Evolutionary conservation across 2,888 invertebrate genomes (phyloP), one percentile per base, ranked within the genome.

Genomic region (Altica lythri): DNA sequence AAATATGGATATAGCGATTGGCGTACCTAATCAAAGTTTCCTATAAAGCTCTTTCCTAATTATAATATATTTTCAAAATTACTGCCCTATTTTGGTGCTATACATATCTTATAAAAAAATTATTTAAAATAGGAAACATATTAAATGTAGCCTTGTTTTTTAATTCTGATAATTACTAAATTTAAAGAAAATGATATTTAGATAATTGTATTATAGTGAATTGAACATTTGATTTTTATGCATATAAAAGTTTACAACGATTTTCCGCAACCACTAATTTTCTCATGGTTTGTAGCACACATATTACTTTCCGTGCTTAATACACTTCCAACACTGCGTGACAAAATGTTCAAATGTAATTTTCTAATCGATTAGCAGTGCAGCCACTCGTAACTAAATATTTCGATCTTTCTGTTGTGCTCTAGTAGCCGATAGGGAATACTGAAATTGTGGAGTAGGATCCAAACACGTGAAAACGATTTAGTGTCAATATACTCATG

Each of bases 321-420:
- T 54, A 38, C 40, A 51, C 47, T 44, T 40, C 54, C 38, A 48
- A 17, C 48, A 12, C 35, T 43, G 51, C 57, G 57, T 55, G 57
- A 48, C 52, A 34, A 52, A 58, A 58, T 54, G 48, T 54, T 48
- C 52, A 52, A 54, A 55, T 51, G 57, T 55, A 58, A 58, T 58
- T 58, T 58, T 58, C 57, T 54, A 47, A 58, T 58, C 57, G 54
- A 58, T 37, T 58, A 54, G 25, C 38, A 25, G 49, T 45, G 51
- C 48, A 52, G 27, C 52, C 54, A 49, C 48, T 52, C 48, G 57
- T 40, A 54, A 58, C 57, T 42, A 37, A 58, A 57, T 54, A 54
- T 54, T 58, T 58, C 48, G 38, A 44, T 54, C 51, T 54, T 58
- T 51, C 45, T 42, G 43, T 42, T 53, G 12, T 27, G 38, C 17